These are phyloP conservation scores for Psephotus haematonotus DNA, from an alignment of 2,113 vertebrate species.

Conservation along the genomic window DNA sequence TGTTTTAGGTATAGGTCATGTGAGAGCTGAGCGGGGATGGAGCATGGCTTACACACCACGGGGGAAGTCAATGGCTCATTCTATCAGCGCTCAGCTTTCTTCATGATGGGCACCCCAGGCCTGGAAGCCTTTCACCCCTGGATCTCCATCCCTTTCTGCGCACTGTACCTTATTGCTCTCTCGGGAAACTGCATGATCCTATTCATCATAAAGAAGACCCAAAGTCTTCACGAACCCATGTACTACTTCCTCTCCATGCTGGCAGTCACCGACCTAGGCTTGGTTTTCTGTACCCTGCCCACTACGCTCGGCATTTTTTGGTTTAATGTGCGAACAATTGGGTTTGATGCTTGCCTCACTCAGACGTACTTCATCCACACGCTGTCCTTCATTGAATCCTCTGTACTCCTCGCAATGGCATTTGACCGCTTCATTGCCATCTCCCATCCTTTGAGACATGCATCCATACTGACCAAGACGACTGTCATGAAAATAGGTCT, in stretches of 20 bases:
- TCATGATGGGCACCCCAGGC: conserved; percentile 68
- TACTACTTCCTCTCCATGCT: conserved; percentile 74
- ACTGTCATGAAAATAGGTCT: conserved; percentile 54
- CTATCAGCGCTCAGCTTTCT: conserved; percentile 62
- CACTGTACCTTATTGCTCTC: conserved; percentile 54
- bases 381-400: conserved; percentile 70
- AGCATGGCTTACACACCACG: background rate
- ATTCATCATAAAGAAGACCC: conserved; percentile 54
- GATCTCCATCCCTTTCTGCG: conserved; percentile 72
- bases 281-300: conserved; percentile 59
- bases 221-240: conserved; percentile 67
- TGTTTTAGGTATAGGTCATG: conserved; percentile 44
- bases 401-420: conserved; percentile 72
- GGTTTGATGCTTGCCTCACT: conserved; percentile 62
- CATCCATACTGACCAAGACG: conserved; percentile 37
- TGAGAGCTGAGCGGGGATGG: conserved; percentile 46
- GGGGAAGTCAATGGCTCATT: conserved; percentile 52
- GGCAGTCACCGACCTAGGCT: conserved; percentile 36
- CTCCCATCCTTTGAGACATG: conserved; percentile 62
- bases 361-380: conserved; percentile 76
- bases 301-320: conserved; percentile 65
- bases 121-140: conserved; percentile 43
- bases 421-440: conserved; percentile 72
- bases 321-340: conserved; percentile 44
- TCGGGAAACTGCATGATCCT: conserved; percentile 69